Evolutionary conservation across 2,797 vertebrate genomes (phyloP), one percentile per base, ranked within the genome.

Genomic region (Mormyrus proboscirostris): DNA sequence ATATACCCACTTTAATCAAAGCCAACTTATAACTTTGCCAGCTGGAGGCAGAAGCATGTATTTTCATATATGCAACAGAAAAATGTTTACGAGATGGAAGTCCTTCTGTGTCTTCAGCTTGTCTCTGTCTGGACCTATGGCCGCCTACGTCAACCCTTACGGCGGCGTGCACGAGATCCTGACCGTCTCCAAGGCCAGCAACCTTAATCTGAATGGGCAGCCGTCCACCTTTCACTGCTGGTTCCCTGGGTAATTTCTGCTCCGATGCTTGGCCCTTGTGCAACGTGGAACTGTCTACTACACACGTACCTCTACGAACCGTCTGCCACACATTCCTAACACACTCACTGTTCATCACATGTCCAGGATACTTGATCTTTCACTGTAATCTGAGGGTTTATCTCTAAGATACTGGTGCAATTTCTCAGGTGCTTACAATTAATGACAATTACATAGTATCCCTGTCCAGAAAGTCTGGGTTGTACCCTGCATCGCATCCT

Each of bases 151-250:
- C 92, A 99, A 99, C 91, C 98, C 98, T 85, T 98, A 99, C 0
- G 98, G 99, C 0, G 99, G 98, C 44, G 97, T 99, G 92, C 99
- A 99, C 0, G 99, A 99, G 93, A 98, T 98, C 0, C 96, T 99
- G 86, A 99, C 99, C 0, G 98, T 99, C 25, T 99, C 98, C 92
- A 99, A 98, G 95, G 96, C 99, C 82, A 96, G 91, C 95, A 99
- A 99, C 93, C 93, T 99, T 92, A 98, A 96, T 90, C 95, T 99
- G 93, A 95, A 93, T 8, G 97, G 98, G 16, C 93, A 97, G 53
- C 96, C 98, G 9, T 99, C 98, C 1, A 99, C 98, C 0, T 95
- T 98, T 90, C 98, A 99, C 95, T 99, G 98, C 96, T 99, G 99
- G 99, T 99, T 99, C 94, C 99, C 99, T 41, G 99, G 99, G 99